phyloP scores from a whole-genome alignment of 2,113 vertebrate genomes.

The Gymnogyps californianus region DNA sequence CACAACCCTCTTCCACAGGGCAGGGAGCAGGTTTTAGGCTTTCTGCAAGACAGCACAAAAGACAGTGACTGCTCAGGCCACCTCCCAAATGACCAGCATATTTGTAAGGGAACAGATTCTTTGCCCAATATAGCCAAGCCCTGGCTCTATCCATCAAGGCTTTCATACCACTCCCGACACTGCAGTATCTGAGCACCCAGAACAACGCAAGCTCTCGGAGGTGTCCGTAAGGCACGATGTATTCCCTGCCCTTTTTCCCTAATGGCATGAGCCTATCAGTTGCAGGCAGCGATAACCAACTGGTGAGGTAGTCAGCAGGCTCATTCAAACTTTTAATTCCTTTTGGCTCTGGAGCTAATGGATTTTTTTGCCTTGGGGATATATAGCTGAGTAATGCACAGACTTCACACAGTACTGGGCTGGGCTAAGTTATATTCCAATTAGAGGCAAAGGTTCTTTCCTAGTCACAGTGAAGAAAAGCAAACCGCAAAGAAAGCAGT shows the following conservation, averaged over 20 bases:
- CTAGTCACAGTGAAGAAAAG: background rate
- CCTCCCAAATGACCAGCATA: background rate
- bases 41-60: background rate
- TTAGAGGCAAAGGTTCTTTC: background rate
- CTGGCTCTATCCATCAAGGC: conserved; percentile 30
- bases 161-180: background rate
- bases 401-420: background rate
- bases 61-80: background rate
- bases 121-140: conserved; percentile 13
- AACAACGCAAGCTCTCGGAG: background rate
- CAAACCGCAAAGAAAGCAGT: background rate
- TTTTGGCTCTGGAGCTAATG: conserved; percentile 61
- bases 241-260: background rate
- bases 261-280: background rate
- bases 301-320: background rate
- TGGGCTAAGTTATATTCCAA: background rate
- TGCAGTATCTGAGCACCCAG: background rate
- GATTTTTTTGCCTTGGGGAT: conserved; percentile 66
- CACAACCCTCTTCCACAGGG: background rate
- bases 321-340: conserved; percentile 47
- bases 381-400: conserved; percentile 55
- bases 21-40: background rate
- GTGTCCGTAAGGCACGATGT: background rate
- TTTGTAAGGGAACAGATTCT: conserved; percentile 31
- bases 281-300: conserved; percentile 24